phyloP scores from a whole-genome alignment of 2,113 vertebrate species.

The Rhea pennata region DNA sequence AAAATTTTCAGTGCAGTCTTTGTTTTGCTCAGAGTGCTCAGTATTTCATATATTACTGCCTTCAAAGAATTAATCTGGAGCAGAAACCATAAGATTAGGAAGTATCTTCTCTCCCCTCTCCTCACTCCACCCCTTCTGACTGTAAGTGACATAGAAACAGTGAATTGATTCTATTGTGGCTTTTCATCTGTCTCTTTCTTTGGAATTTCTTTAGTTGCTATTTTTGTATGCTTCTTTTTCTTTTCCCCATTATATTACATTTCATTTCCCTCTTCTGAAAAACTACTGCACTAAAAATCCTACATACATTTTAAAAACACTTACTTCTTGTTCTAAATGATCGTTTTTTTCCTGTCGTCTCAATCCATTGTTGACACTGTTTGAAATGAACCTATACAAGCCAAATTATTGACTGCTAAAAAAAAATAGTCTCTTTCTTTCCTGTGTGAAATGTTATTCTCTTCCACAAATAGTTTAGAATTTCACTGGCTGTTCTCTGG shows the following conservation, averaged over 20 bases:
- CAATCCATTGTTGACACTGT: neutral
- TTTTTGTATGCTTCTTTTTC: neutral
- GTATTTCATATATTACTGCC: neutral
- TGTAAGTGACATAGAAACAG: neutral
- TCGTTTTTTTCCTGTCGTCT: neutral
- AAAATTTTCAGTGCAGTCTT: neutral
- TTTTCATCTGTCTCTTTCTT: neutral
- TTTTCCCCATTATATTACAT: neutral
- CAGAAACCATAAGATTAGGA: neutral
- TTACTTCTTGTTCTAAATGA: neutral
- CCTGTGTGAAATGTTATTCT: neutral
- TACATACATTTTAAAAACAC: accelerated
- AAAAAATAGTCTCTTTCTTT: neutral
- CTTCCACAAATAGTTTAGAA: neutral
- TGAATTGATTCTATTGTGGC: neutral
- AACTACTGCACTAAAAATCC: neutral
- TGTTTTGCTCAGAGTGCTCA: neutral
- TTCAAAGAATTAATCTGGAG: neutral
- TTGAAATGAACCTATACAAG: neutral
- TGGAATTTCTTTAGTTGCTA: neutral
- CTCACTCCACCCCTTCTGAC: neutral
- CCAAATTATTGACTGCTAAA: neutral
- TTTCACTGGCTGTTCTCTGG: neutral
- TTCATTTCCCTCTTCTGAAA: neutral
- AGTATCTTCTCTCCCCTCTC: neutral